Base-by-base conservation (phyloP, 2,797 vertebrate genomes). In the Sorex maritimensis region DNA sequence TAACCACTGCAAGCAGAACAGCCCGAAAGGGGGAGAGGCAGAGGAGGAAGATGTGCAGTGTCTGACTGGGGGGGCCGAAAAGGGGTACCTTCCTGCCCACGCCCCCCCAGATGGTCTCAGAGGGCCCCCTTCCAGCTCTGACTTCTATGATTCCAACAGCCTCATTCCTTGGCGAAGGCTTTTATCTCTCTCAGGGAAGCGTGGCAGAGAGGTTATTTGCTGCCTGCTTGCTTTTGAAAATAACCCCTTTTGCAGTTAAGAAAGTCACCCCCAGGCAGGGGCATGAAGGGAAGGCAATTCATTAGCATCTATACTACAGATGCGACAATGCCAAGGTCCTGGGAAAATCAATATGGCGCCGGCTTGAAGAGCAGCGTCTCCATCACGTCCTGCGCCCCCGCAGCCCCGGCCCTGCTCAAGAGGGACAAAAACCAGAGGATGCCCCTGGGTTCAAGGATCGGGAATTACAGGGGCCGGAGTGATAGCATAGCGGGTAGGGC, bases 161-260 rank as follows among this genome's bases (percentile, higher is more conserved):
- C 49, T 2, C 12, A 28, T 65, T 88, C 86, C 86, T 30, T 38
- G 55, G 19, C 90, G 74, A 79, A 58, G 58, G 15, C 73, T 58
- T 58, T 12, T 61, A 38, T 90, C 86, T 58, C 11, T 49, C 74
- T 44, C 30, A 8, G 24, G 41, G 83, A 88, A 88, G 68, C 38
- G 26, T 4, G 46, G 1, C 52, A 24, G 5, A 61, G 13, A 67
- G 23, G 61, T 61, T 61, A 69, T 24, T 49, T 11, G 26, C 52
- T 80, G 28, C 81, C 84, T 85, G 68, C 55, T 89, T 91, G 74
- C 24, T 81, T 95, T 91, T 91, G 7, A 91, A 93, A 85, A 81
- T 34, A 92, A 78, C n/a, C 89, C 78, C 30, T 91, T 89, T 83
- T 61, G 38, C 1, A 21, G 61, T 17, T 14, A 71, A 71, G 17